Conservation (phyloP, 2,113 vertebrate species). For the Phodopus roborovskii region DNA sequence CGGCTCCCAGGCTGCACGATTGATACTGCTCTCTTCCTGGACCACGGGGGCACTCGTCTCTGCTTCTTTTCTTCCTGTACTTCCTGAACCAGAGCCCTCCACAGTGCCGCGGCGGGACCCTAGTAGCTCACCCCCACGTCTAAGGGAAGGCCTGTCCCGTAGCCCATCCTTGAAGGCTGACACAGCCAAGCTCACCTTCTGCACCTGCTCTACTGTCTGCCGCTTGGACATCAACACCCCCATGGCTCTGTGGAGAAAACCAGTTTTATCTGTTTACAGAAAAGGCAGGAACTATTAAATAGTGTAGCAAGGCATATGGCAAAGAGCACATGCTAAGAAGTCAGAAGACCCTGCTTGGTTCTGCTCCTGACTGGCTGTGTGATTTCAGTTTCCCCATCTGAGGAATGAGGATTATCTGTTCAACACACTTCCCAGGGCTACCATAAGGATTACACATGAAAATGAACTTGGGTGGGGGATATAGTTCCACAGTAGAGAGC, state of each 20-base stretch:
- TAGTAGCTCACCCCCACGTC: conserved; percentile 79
- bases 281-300: neutral
- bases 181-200: conserved; percentile 96
- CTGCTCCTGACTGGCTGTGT: neutral
- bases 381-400: conserved; percentile 20
- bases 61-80: conserved; percentile 83
- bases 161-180: conserved; percentile 95
- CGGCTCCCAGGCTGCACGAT: conserved; percentile 94
- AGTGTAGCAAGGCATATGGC: neutral
- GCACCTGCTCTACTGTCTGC: conserved; percentile 98
- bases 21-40: conserved; percentile 86
- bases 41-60: conserved; percentile 67
- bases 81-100: conserved; percentile 86
- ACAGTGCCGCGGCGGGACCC: conserved; percentile 78
- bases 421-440: neutral
- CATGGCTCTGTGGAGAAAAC: conserved; percentile 88
- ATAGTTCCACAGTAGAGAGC: neutral
- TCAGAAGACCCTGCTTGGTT: conserved; percentile 10
- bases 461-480: neutral
- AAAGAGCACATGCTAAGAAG: neutral
- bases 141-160: conserved; percentile 87
- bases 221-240: conserved; percentile 98
- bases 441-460: neutral
- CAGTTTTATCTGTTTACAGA: neutral
- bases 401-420: neutral